Evolutionary conservation across 2,113 vertebrate species (phyloP).

Genomic region (Rhombomys opimus): DNA sequence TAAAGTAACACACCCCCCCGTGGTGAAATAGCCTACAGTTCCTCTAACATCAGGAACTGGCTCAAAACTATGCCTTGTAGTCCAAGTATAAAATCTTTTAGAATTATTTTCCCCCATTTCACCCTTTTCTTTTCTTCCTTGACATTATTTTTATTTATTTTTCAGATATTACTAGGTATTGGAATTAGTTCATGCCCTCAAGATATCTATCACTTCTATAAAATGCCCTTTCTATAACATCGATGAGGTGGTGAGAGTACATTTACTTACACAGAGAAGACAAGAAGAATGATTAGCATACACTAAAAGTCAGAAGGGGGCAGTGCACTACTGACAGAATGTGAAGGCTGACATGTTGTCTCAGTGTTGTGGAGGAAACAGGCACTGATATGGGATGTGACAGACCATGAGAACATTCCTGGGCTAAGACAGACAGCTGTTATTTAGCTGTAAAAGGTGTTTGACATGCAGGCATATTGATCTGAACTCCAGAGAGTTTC

Average conservation of each 20-base stretch:
- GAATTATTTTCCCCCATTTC: not conserved
- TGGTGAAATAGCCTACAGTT: not conserved
- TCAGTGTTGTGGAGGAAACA: not conserved
- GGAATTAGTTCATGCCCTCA: not conserved
- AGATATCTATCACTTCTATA: not conserved
- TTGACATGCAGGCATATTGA: not conserved
- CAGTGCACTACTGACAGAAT: not conserved
- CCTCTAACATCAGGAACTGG: not conserved
- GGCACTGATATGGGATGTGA: not conserved
- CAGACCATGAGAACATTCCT: not conserved
- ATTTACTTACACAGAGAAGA: not conserved
- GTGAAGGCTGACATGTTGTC: conserved; percentile 10
- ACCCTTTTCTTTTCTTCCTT: not conserved
- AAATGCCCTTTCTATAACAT: not conserved
- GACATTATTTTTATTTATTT: not conserved
- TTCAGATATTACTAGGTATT: conserved; percentile 2
- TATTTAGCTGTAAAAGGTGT: not conserved
- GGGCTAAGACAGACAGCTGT: not conserved
- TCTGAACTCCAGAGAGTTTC: not conserved
- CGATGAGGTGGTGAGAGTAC: not conserved
- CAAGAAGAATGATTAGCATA: not conserved
- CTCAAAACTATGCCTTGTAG: not conserved
- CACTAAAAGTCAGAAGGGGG: not conserved
- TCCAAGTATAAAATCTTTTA: not conserved
- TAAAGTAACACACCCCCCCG: not conserved